Percentiles rank a stretch among this genome's conserved stretches.
These are phyloP conservation scores for Panagrolaimus sp. DNA, from an alignment of 1,140 invertebrate genomes.

Conservation along the genomic window DNA sequence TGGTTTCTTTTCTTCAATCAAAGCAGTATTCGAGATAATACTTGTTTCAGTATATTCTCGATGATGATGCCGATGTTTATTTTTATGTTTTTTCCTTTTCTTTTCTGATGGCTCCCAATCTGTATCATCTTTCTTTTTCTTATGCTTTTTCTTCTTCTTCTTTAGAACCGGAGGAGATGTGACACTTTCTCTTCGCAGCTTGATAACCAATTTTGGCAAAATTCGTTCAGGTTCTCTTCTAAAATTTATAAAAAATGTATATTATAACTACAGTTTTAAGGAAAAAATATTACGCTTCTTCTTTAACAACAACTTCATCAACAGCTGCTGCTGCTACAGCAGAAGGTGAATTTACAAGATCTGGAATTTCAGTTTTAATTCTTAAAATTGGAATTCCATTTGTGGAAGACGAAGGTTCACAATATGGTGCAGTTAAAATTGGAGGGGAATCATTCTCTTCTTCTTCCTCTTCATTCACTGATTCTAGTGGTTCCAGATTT, in stretches of 20 bases:
- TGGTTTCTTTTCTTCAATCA: too few relatives aligned
- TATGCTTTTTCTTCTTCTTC: conserved; percentile 13
- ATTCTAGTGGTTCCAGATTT: neutral
- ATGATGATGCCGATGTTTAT: conserved; percentile 5
- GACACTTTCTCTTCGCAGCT: conserved; percentile 1
- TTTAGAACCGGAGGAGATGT: neutral
- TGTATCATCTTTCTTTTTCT: conserved; percentile 1
- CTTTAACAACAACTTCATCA: neutral
- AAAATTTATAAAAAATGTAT: neutral
- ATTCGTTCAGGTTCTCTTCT: neutral
- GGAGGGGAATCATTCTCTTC: neutral
- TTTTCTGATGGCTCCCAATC: conserved; percentile 12
- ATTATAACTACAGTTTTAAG: neutral
- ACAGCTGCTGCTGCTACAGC: too few relatives aligned
- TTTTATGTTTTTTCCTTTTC: neutral
- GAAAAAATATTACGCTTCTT: neutral
- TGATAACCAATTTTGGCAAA: conserved; percentile 6
- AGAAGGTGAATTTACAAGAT: too few relatives aligned
- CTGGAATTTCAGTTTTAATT: neutral
- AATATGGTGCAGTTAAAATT: neutral
- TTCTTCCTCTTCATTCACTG: neutral
- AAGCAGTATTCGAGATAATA: too few relatives aligned
- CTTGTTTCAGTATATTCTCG: neutral
- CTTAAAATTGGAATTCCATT: neutral
- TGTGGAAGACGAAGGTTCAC: neutral